Percentiles rank a stretch among this genome's conserved stretches.
Evolutionary conservation across 2,113 vertebrate genomes (phyloP).

Genomic region (Origma solitaria): DNA sequence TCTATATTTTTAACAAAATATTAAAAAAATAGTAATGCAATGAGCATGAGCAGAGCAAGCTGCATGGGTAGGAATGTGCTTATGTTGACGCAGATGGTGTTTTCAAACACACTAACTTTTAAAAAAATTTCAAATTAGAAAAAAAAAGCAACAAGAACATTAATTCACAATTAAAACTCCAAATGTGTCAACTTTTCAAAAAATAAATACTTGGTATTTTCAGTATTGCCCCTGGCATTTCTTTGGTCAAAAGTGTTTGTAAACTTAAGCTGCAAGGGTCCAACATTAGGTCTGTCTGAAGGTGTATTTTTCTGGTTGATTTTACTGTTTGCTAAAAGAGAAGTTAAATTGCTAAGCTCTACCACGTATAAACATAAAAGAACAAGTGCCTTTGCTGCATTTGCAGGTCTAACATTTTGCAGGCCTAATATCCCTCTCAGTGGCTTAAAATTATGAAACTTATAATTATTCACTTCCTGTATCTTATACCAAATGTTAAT

Average conservation of each 20-base stretch:
- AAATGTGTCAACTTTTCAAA: neutral
- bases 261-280: neutral
- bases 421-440: neutral
- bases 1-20: neutral
- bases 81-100: neutral
- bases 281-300: neutral
- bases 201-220: neutral
- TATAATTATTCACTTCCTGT: neutral
- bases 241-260: neutral
- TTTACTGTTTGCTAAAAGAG: neutral
- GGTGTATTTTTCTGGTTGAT: neutral
- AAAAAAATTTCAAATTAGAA: neutral
- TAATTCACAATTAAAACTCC: neutral
- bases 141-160: neutral
- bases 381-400: neutral
- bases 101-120: neutral
- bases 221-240: accelerated
- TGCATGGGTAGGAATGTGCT: neutral
- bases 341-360: neutral
- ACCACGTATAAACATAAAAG: neutral
- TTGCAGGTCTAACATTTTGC: neutral
- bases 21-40: neutral
- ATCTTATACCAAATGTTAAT: neutral
- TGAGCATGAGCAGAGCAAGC: neutral
- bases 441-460: neutral